These are phyloP conservation scores for Nixonia krombeini DNA, from an alignment of 1,140 invertebrate genomes.

Conservation along the genomic window DNA sequence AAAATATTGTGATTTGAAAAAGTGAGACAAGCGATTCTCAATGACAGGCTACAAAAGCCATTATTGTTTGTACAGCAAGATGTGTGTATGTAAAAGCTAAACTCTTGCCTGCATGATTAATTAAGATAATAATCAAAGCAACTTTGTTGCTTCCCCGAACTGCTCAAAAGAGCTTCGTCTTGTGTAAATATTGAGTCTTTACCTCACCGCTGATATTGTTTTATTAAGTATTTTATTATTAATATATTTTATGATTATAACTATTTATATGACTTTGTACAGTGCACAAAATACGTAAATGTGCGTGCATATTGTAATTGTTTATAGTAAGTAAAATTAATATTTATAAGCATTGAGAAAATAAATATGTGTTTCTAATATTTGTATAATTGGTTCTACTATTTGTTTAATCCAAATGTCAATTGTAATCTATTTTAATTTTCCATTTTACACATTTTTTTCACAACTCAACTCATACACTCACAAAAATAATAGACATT, in stretches of 20 bases:
- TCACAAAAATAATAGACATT: no score
- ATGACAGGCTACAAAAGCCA: not conserved
- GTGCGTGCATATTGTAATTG: slow-evolving; percentile 48
- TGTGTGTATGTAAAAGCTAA: slow-evolving; percentile 54
- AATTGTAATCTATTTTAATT: no score
- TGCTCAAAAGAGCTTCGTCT: slow-evolving; percentile 6
- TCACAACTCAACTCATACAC: no score
- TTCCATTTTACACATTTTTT: no score
- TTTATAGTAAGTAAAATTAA: slow-evolving; percentile 56
- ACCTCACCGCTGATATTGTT: slow-evolving; percentile 18
- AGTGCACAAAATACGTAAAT: no score
- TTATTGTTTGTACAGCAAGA: slow-evolving; percentile 41
- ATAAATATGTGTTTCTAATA: slow-evolving; percentile 59
- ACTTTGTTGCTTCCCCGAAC: slow-evolving; percentile 8
- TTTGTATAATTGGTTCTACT: not conserved
- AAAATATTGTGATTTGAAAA: not conserved
- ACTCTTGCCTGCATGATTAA: slow-evolving; percentile 42
- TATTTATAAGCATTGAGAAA: slow-evolving; percentile 61
- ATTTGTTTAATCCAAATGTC: not conserved
- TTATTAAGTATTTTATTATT: slow-evolving; percentile 24
- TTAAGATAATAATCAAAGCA: slow-evolving; percentile 12
- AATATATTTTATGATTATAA: no score
- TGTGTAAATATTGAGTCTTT: slow-evolving; percentile 1
- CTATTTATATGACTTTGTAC: slow-evolving; percentile 55
- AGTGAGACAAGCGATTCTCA: no score